phyloP scores from a whole-genome alignment of 2,113 vertebrate genomes.

The Amphilophus citrinellus region DNA sequence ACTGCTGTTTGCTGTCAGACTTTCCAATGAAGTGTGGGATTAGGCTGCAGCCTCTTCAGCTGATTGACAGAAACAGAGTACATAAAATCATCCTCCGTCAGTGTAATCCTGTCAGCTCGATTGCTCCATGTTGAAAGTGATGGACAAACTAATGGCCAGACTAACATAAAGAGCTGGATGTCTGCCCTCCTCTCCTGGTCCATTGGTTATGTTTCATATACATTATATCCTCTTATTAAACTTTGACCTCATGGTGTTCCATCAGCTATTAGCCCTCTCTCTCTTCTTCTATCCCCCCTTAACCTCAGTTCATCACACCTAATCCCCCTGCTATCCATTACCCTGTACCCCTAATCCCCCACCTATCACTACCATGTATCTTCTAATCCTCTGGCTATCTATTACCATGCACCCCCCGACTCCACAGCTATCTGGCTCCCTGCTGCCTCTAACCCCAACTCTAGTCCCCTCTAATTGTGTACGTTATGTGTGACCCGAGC shows the following conservation, averaged over 20 bases:
- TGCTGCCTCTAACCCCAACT: neutral
- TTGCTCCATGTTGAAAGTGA: no score
- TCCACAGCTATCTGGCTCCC: neutral
- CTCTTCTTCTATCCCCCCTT: neutral
- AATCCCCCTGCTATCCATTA: slow-evolving; percentile 60
- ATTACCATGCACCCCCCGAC: slow-evolving; percentile 8
- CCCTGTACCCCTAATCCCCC: slow-evolving; percentile 54
- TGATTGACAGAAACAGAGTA: no score
- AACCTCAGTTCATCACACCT: slow-evolving; percentile 13
- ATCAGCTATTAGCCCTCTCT: neutral
- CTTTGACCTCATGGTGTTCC: neutral
- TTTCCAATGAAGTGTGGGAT: no score
- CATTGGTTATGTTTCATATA: neutral
- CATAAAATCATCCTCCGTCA: no score
- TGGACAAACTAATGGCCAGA: neutral
- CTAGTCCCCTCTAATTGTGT: slow-evolving; percentile 48
- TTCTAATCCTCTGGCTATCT: slow-evolving; percentile 46
- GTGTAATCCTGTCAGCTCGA: no score
- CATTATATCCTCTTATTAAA: neutral
- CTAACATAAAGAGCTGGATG: neutral
- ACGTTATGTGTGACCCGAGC: slow-evolving; percentile 18
- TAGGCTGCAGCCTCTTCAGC: no score
- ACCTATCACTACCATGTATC: slow-evolving; percentile 46
- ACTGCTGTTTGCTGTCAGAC: no score
- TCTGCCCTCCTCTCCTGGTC: accelerated